Conservation (phyloP, 35 echinoderm and acorn worm genomes). For the Chiridota heheva region DNA sequence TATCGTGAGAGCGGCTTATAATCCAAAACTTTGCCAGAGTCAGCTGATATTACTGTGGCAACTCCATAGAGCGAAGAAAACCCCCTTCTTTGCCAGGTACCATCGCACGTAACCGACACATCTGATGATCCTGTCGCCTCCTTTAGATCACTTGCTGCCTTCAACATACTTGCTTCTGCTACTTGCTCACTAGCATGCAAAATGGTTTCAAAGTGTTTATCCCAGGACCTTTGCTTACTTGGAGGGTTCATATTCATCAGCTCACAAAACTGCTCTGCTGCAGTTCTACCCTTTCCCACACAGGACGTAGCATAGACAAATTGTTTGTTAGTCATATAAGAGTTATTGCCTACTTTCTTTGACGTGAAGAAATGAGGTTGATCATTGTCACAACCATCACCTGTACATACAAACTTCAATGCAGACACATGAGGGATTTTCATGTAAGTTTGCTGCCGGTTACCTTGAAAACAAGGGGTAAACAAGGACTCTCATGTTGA, state of each 20-base stretch:
- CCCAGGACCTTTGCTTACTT: conserved; percentile 6
- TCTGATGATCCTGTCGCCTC: neutral
- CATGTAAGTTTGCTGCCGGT: too few relatives aligned
- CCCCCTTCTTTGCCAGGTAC: conserved; percentile 7
- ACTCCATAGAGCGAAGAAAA: conserved; percentile 13
- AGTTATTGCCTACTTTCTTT: conserved; percentile 2
- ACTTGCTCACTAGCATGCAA: neutral
- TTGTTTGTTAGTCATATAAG: conserved; percentile 3
- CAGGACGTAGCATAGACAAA: conserved; percentile 19
- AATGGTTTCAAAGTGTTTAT: neutral
- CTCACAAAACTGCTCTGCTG: neutral
- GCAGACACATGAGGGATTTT: too few relatives aligned
- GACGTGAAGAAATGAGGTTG: too few relatives aligned
- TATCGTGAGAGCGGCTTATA: too few relatives aligned
- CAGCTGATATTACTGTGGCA: conserved; percentile 6
- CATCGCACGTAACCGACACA: neutral
- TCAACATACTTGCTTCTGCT: neutral
- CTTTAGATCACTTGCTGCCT: neutral
- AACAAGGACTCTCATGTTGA: too few relatives aligned
- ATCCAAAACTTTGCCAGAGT: conserved; percentile 4
- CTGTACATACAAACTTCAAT: too few relatives aligned
- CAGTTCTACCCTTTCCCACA: conserved; percentile 5
- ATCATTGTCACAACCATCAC: too few relatives aligned
- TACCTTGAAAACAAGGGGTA: too few relatives aligned
- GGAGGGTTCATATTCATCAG: conserved; percentile 3